Evolutionary conservation across 2,797 vertebrate species (phyloP).

Genomic region (Cercopithecus diana): DNA sequence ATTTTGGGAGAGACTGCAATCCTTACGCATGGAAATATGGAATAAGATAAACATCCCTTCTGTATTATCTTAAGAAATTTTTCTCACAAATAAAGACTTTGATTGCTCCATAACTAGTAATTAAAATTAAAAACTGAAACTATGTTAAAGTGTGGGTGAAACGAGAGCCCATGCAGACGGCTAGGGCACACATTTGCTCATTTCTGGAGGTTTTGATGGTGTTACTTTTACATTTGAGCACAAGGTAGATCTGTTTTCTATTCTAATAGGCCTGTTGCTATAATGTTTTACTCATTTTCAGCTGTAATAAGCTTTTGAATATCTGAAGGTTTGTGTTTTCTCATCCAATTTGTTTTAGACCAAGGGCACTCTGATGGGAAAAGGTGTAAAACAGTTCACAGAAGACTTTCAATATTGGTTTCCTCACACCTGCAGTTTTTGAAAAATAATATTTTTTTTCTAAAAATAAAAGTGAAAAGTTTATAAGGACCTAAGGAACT

Average conservation of each 20-base stretch:
- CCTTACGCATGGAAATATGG: neutral
- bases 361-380: neutral
- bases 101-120: neutral
- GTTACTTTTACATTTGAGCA: neutral
- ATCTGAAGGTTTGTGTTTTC: slow-evolving; percentile 46
- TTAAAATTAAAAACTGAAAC: neutral
- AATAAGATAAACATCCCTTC: neutral
- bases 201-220: neutral
- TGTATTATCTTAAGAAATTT: neutral
- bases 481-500: slow-evolving; percentile 58
- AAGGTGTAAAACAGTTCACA: slow-evolving; percentile 45
- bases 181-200: neutral
- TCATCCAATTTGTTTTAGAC: slow-evolving; percentile 63
- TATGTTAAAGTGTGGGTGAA: neutral
- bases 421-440: slow-evolving; percentile 58
- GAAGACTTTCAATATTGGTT: slow-evolving; percentile 61
- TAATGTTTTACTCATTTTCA: slow-evolving; percentile 55
- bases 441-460: slow-evolving; percentile 44
- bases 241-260: neutral
- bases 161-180: neutral
- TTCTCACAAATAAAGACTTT: neutral
- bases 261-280: neutral
- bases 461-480: slow-evolving; percentile 70
- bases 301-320: slow-evolving; percentile 52
- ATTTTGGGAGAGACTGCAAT: neutral